Conservation (phyloP, 2,113 vertebrate genomes). For the Lagenorhynchus albirostris region DNA sequence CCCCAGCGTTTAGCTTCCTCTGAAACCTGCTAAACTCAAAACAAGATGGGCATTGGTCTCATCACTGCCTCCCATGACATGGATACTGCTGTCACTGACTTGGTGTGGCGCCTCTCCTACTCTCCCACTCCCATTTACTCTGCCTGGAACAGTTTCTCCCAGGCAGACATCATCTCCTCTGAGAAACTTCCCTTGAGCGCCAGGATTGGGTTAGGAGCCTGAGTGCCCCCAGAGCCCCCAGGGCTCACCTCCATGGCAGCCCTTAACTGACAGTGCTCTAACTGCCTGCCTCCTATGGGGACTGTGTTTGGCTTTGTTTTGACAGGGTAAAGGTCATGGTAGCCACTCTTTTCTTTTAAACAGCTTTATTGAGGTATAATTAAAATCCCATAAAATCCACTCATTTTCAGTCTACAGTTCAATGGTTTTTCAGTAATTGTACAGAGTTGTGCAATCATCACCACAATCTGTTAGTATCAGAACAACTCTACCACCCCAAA, state of each 20-base stretch:
- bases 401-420: neutral
- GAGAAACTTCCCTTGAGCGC: neutral
- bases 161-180: neutral
- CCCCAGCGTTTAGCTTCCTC: neutral
- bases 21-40: neutral
- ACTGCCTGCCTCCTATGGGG: neutral
- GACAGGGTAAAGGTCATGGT: neutral
- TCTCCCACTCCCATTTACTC: neutral
- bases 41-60: neutral
- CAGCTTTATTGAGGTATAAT: neutral
- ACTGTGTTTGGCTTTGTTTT: neutral
- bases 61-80: neutral
- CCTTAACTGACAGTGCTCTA: neutral
- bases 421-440: neutral
- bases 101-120: too few relatives aligned
- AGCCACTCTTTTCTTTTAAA: neutral
- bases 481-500: neutral
- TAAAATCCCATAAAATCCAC: neutral
- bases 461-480: neutral
- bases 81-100: neutral
- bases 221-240: neutral
- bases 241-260: neutral
- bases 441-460: neutral
- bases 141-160: neutral
- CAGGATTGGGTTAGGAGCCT: neutral